Evolutionary conservation across 2,113 vertebrate genomes (phyloP).

Genomic region (Siphamia tubifer): DNA sequence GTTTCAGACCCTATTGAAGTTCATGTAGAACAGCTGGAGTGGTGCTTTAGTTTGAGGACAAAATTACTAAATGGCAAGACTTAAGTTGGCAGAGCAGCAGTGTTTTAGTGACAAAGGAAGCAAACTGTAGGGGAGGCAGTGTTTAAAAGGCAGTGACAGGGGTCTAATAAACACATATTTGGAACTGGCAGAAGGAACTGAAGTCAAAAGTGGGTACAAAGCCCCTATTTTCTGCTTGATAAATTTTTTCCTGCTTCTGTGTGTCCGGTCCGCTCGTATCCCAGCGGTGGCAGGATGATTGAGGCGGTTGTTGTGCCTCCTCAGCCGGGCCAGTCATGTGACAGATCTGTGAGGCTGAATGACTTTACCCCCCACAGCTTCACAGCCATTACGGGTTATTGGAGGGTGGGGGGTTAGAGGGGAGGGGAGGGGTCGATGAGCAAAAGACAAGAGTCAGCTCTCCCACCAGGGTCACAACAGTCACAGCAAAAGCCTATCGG

Average conservation of each 20-base stretch:
- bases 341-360: constrained; percentile 34
- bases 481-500: constrained; percentile 25
- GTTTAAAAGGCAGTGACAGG: neutral
- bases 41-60: too few species aligned
- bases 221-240: neutral
- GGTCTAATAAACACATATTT: neutral
- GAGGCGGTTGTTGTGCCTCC: constrained; percentile 45
- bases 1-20: too few species aligned
- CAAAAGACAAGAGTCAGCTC: constrained; percentile 39
- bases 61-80: too few species aligned
- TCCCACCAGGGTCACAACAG: constrained; percentile 6
- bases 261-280: constrained; percentile 6
- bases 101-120: too few species aligned
- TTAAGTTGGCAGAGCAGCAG: too few species aligned
- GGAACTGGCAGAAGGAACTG: neutral
- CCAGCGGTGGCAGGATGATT: constrained; percentile 35
- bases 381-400: constrained; percentile 46
- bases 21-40: too few species aligned
- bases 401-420: too few species aligned
- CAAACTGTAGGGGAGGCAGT: too few species aligned
- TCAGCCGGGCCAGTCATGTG: constrained; percentile 54
- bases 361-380: constrained; percentile 31
- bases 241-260: constrained; percentile 12
- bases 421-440: constrained; percentile 17
- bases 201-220: neutral